Percentiles rank a stretch among this genome's conserved stretches.
phyloP scores from a whole-genome alignment of 1,140 invertebrate species.

The Limonius californicus region DNA sequence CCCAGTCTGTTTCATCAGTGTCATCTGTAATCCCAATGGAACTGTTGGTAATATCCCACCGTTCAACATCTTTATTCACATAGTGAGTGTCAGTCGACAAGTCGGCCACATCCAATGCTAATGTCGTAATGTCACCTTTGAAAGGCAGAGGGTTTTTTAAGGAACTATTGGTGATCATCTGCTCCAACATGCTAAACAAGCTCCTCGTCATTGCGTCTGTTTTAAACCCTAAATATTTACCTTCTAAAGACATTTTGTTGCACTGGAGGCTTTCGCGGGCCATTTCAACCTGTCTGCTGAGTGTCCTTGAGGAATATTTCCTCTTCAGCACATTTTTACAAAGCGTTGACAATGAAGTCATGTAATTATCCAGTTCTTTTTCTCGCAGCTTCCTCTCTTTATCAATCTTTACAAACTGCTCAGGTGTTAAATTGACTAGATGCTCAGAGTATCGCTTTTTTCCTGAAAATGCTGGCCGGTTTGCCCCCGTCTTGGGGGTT shows the following conservation, averaged over 20 bases:
- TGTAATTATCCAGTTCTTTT: conserved; percentile 16
- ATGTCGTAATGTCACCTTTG: conserved; percentile 24
- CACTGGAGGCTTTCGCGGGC: conserved; percentile 22
- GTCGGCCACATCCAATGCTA: conserved; percentile 22
- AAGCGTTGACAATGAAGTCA: conserved; percentile 25
- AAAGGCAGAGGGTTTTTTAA: conserved; percentile 24
- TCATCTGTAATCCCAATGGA: background rate
- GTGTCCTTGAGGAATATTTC: conserved; percentile 17
- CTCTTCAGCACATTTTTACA: conserved; percentile 22
- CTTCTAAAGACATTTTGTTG: conserved; percentile 1
- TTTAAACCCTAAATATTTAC: conserved; percentile 15
- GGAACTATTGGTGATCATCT: conserved; percentile 22
- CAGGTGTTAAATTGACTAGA: conserved; percentile 21
- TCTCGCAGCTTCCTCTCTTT: conserved; percentile 23
- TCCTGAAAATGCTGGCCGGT: background rate
- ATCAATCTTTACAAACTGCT: conserved; percentile 27
- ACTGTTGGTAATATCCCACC: too few relatives aligned
- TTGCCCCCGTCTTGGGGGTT: background rate
- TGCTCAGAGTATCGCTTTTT: background rate
- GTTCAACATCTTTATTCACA: too few relatives aligned
- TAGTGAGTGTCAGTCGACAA: background rate
- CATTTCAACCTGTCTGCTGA: conserved; percentile 20
- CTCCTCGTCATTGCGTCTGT: conserved; percentile 26
- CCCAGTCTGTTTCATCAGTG: too few relatives aligned
- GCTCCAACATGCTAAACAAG: conserved; percentile 26